Evolutionary conservation across 2,797 vertebrate genomes (phyloP).

Genomic region (Onychomys arenicola): DNA sequence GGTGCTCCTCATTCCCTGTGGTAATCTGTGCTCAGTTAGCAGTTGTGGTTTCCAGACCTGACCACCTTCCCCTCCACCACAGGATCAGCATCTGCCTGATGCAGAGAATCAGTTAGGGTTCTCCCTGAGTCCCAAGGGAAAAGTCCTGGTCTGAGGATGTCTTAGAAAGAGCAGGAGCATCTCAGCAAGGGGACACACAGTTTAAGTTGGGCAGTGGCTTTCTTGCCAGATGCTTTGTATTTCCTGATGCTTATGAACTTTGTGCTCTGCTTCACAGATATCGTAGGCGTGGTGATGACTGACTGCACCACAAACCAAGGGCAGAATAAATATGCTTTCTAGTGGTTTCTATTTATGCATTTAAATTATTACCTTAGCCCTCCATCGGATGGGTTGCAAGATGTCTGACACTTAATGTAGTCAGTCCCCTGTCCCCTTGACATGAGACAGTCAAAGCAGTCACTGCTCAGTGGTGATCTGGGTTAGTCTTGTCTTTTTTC

Average conservation of each 20-base stretch:
- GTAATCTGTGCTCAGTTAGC: background rate
- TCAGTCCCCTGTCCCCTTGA: background rate
- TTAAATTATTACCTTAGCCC: background rate
- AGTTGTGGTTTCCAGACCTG: background rate
- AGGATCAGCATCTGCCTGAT: background rate
- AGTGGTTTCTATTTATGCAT: background rate
- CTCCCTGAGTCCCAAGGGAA: background rate
- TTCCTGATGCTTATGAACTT: background rate
- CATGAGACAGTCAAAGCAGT: background rate
- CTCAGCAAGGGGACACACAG: background rate
- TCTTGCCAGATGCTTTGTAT: slow-evolving; percentile 10
- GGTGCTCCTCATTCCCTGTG: background rate
- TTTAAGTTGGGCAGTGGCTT: background rate
- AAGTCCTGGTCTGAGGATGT: background rate
- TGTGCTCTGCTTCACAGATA: background rate
- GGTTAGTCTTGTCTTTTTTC: background rate
- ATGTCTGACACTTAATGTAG: background rate
- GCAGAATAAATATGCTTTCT: background rate
- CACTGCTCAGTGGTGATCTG: background rate
- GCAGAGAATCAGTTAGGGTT: background rate
- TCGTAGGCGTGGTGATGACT: background rate
- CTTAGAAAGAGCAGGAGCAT: background rate
- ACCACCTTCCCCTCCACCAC: background rate
- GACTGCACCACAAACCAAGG: background rate
- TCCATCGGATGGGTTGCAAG: background rate